These are phyloP conservation scores for Oceanodroma leucorhoa DNA, from an alignment of 2,797 vertebrate genomes.

Conservation along the genomic window DNA sequence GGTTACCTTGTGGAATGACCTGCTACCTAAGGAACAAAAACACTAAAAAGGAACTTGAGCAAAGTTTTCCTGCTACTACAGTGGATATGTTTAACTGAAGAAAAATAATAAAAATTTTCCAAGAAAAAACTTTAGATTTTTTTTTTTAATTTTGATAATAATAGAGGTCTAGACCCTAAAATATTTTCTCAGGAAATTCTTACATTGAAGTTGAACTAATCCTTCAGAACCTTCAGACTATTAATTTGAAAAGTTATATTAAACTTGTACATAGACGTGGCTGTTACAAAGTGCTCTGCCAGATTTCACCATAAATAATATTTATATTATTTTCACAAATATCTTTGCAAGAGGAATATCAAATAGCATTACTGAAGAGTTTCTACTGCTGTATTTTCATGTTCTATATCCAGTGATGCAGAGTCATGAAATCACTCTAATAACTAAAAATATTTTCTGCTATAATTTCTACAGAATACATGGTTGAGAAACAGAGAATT, in stretches of 20 bases:
- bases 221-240: background rate
- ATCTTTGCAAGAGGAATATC: background rate
- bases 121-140: background rate
- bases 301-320: background rate
- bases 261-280: background rate
- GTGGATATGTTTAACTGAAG: background rate
- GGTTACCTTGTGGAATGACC: constrained; percentile 48
- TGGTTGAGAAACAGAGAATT: background rate
- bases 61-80: constrained; percentile 33
- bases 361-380: constrained; percentile 26
- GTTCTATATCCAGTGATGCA: background rate
- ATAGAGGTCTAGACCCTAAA: background rate
- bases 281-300: background rate
- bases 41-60: constrained; percentile 19
- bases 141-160: background rate
- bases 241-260: background rate
- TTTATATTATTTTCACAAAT: background rate
- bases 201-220: background rate
- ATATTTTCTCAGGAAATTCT: background rate
- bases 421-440: background rate
- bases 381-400: constrained; percentile 21
- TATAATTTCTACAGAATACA: background rate
- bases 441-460: background rate
- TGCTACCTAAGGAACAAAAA: constrained; percentile 51
- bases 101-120: background rate